Evolutionary conservation across 2,888 invertebrate genomes (phyloP).

Genomic region (Leptinotarsa peninsularis): DNA sequence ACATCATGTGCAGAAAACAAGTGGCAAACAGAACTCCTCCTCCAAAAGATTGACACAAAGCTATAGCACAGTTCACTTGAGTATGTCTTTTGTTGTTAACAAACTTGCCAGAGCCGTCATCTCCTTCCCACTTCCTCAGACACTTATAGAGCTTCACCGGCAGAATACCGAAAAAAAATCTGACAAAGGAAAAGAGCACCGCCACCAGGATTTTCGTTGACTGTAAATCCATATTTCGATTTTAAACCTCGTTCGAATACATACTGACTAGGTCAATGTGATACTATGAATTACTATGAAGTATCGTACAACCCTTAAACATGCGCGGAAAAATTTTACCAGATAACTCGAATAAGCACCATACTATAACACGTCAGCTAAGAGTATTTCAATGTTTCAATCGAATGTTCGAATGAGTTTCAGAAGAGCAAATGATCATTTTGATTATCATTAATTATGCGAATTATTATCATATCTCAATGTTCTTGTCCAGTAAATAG

Average conservation of each 20-base stretch:
- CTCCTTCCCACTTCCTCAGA: slow-evolving; percentile 61
- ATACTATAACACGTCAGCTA: not conserved
- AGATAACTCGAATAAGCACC: not conserved
- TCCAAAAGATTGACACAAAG: slow-evolving; percentile 67
- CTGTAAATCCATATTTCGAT: slow-evolving; percentile 67
- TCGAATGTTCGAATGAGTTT: not conserved
- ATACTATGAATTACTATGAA: not conserved
- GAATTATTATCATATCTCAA: no score
- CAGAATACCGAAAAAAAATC: slow-evolving; percentile 68
- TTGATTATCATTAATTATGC: no score
- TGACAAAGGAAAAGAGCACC: slow-evolving; percentile 65
- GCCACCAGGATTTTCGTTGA: slow-evolving; percentile 68
- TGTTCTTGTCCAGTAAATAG: no score
- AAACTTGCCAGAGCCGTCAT: slow-evolving; percentile 53
- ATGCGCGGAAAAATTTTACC: not conserved
- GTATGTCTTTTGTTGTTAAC: slow-evolving; percentile 59
- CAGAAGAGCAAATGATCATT: no score
- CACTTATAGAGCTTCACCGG: slow-evolving; percentile 67
- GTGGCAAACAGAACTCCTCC: slow-evolving; percentile 72
- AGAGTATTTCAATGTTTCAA: not conserved
- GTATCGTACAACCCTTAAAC: not conserved
- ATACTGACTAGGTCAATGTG: slow-evolving; percentile 13
- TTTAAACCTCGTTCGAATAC: slow-evolving; percentile 60
- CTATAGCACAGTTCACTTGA: slow-evolving; percentile 60
- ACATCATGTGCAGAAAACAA: slow-evolving; percentile 71